A percentile compares a stretch with the other conserved stretches of the same genome.
Evolutionary conservation across 2,797 vertebrate species (phyloP).

Genomic region (Enteromius radiatus): DNA sequence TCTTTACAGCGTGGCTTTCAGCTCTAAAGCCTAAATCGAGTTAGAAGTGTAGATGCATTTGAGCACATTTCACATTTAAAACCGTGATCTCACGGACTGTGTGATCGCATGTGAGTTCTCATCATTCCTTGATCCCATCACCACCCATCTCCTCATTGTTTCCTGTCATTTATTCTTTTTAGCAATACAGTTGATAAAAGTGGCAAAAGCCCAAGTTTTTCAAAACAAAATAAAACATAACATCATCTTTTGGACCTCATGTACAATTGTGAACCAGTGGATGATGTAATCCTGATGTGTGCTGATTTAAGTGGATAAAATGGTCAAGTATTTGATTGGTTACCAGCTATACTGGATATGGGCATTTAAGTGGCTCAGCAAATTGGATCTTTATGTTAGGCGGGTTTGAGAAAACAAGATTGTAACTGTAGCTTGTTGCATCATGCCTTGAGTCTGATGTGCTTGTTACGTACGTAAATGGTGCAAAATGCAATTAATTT

Average conservation of each 20-base stretch:
- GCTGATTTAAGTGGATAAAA: slow-evolving; percentile 28
- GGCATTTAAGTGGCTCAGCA: slow-evolving; percentile 29
- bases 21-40: not conserved
- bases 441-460: slow-evolving; percentile 1
- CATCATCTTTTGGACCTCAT: not conserved
- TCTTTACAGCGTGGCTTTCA: not conserved
- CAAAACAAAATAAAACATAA: not conserved
- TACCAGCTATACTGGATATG: slow-evolving; percentile 7
- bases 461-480: not conserved
- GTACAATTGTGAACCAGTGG: not conserved
- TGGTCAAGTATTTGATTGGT: slow-evolving; percentile 10
- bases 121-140: not conserved
- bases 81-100: not conserved
- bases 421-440: slow-evolving; percentile 2
- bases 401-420: slow-evolving; percentile 34
- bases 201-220: not conserved
- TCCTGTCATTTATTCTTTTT: not conserved
- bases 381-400: slow-evolving; percentile 16
- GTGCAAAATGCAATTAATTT: not conserved
- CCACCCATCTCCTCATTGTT: not conserved
- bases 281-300: slow-evolving; percentile 20
- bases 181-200: not conserved
- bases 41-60: not conserved
- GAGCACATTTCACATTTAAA: not conserved
- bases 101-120: not conserved